These are phyloP conservation scores for Trachymyrmex cornetzi DNA, from an alignment of 1,140 invertebrate species.

Conservation along the genomic window DNA sequence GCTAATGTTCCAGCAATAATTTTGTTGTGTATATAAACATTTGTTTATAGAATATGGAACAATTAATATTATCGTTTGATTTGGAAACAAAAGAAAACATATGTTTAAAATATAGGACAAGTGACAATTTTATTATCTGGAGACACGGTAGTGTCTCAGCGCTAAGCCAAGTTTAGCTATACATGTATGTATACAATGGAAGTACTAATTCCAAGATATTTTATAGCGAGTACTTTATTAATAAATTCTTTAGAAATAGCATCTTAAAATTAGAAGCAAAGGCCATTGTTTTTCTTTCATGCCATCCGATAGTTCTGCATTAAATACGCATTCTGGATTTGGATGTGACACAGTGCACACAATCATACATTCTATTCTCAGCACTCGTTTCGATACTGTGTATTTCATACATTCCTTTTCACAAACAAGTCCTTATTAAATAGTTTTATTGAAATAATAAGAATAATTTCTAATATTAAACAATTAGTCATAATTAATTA, in stretches of 20 bases:
- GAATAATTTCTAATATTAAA: constrained; percentile 71
- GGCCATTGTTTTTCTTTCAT: constrained; percentile 17
- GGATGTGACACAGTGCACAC: constrained; percentile 37
- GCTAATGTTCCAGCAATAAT: constrained; percentile 12
- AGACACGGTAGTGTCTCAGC: too few relatives aligned
- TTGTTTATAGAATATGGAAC: background rate
- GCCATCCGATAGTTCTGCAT: constrained; percentile 31
- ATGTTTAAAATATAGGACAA: background rate
- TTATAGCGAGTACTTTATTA: background rate
- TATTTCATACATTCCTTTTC: constrained; percentile 44
- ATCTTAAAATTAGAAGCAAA: constrained; percentile 9
- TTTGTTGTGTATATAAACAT: background rate
- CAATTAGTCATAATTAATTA: constrained; percentile 70
- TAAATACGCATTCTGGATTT: constrained; percentile 38
- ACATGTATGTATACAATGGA: constrained; percentile 10
- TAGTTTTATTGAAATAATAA: constrained; percentile 72
- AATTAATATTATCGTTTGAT: constrained; percentile 13
- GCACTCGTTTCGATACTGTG: constrained; percentile 49
- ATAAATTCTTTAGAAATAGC: background rate
- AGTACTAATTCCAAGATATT: constrained; percentile 12
- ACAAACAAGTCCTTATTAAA: constrained; percentile 71
- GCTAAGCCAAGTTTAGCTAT: constrained; percentile 3
- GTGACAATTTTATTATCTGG: constrained; percentile 15
- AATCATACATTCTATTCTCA: constrained; percentile 44
- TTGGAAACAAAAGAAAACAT: background rate